Conservation (phyloP, 2,113 vertebrate genomes). For the Rana temporaria region DNA sequence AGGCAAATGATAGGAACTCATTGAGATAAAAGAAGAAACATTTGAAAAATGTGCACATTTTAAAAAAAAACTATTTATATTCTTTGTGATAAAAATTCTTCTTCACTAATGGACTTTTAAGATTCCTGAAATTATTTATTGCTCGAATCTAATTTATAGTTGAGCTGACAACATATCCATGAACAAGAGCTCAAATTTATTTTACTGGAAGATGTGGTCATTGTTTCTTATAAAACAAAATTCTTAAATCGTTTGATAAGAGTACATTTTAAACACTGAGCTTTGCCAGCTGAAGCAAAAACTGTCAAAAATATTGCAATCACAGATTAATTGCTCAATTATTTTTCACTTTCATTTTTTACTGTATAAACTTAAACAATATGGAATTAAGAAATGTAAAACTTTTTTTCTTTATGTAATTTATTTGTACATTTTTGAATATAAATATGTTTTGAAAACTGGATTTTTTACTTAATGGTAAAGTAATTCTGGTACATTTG, state of each 20-base stretch:
- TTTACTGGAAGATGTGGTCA: slow-evolving; percentile 54
- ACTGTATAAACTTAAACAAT: slow-evolving; percentile 8
- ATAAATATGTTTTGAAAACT: too few relatives aligned
- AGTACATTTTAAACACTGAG: slow-evolving; percentile 16
- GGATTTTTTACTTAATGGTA: too few relatives aligned
- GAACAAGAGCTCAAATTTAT: slow-evolving; percentile 50
- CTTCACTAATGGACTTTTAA: slow-evolving; percentile 56
- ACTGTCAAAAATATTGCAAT: slow-evolving; percentile 31
- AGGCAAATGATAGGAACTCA: slow-evolving; percentile 33
- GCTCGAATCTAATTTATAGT: slow-evolving; percentile 48
- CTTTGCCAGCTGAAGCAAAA: slow-evolving; percentile 10
- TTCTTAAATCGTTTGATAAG: slow-evolving; percentile 36
- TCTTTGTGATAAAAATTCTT: slow-evolving; percentile 47
- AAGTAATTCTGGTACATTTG: too few relatives aligned
- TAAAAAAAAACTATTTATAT: slow-evolving; percentile 41
- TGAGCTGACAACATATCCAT: slow-evolving; percentile 46
- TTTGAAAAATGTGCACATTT: slow-evolving; percentile 41
- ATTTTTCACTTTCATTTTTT: slow-evolving; percentile 6
- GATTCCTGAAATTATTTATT: slow-evolving; percentile 53
- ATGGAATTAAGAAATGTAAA: neutral
- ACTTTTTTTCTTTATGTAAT: neutral
- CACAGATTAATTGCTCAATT: slow-evolving; percentile 4
- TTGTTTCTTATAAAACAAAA: slow-evolving; percentile 55
- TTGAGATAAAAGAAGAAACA: slow-evolving; percentile 9
- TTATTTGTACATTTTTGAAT: neutral